Conservation (phyloP, 2,888 invertebrate genomes). For the Herminia tarsipennalis region DNA sequence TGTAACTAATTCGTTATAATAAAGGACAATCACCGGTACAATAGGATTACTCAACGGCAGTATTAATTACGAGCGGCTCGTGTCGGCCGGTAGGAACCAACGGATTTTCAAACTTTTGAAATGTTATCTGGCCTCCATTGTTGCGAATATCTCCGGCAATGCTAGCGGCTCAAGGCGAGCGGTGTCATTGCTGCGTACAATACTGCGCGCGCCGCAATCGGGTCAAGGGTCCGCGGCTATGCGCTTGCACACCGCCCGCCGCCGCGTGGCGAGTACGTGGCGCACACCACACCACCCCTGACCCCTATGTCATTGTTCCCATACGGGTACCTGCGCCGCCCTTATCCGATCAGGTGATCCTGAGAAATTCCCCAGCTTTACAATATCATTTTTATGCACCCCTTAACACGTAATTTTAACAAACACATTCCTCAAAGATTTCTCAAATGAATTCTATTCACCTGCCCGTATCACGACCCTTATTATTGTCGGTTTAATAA, state of each 20-base stretch:
- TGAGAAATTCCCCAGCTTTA: slow-evolving; percentile 45
- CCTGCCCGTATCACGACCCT: slow-evolving; percentile 71
- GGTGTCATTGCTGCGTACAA: slow-evolving; percentile 85
- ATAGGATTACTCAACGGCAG: slow-evolving; percentile 68
- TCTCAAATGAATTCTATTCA: slow-evolving; percentile 66
- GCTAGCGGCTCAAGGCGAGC: slow-evolving; percentile 84
- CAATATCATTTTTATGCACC: slow-evolving; percentile 69
- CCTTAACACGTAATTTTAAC: slow-evolving; percentile 58
- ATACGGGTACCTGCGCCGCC: slow-evolving; percentile 72
- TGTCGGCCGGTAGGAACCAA: slow-evolving; percentile 67
- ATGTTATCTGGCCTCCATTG: slow-evolving; percentile 86
- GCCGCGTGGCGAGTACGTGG: slow-evolving; percentile 15
- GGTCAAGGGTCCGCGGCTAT: slow-evolving; percentile 78
- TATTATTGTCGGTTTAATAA: slow-evolving; percentile 58
- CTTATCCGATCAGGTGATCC: slow-evolving; percentile 74
- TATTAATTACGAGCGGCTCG: slow-evolving; percentile 72
- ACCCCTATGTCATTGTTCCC: slow-evolving; percentile 41
- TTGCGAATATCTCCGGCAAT: slow-evolving; percentile 86
- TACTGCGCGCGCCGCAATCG: slow-evolving; percentile 76
- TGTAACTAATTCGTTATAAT: slow-evolving; percentile 34
- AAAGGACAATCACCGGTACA: slow-evolving; percentile 54
- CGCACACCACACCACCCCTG: slow-evolving; percentile 28
- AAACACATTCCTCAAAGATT: slow-evolving; percentile 63
- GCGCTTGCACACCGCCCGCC: slow-evolving; percentile 52
- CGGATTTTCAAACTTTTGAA: slow-evolving; percentile 84